phyloP scores from a whole-genome alignment of 2,888 invertebrate genomes.

The Taphrorychus bicolor region DNA sequence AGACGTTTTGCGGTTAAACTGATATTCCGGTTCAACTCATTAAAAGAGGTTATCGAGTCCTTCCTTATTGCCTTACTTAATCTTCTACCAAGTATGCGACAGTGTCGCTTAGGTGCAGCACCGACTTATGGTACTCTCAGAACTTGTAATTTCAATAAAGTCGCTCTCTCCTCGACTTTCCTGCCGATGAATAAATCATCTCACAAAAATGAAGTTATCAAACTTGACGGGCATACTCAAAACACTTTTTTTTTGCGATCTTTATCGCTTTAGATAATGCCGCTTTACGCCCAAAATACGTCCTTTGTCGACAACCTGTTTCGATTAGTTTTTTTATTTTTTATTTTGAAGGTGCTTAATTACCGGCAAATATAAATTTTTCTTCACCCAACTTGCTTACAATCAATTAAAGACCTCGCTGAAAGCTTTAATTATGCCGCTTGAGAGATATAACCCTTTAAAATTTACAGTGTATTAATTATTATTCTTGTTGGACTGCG shows the following conservation, averaged over 20 bases:
- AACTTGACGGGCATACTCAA: slow-evolving; percentile 10
- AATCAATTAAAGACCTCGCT: slow-evolving; percentile 25
- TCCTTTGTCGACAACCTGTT: slow-evolving; percentile 28
- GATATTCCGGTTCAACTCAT: not conserved
- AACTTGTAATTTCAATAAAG: not conserved
- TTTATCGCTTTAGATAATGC: slow-evolving; percentile 19
- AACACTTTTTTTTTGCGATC: slow-evolving; percentile 17
- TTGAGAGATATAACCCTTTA: slow-evolving; percentile 22
- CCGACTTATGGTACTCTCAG: not conserved
- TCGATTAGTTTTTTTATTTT: slow-evolving; percentile 13
- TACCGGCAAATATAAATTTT: slow-evolving; percentile 32
- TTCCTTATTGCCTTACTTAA: slow-evolving; percentile 1
- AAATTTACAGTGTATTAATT: not conserved
- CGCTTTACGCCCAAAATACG: slow-evolving; percentile 18
- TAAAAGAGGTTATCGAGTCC: not conserved
- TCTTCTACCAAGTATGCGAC: not conserved
- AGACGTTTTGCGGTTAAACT: not conserved
- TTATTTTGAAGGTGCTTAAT: slow-evolving; percentile 24
- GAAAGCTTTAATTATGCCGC: slow-evolving; percentile 29
- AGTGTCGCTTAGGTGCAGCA: not conserved
- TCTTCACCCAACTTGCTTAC: slow-evolving; percentile 20
- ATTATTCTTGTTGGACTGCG: not conserved
- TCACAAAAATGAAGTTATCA: slow-evolving; percentile 24
- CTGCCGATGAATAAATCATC: slow-evolving; percentile 5
- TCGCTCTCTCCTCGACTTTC: not conserved